phyloP scores from a whole-genome alignment of 2,888 invertebrate genomes.

The Myopa tessellatipennis region DNA sequence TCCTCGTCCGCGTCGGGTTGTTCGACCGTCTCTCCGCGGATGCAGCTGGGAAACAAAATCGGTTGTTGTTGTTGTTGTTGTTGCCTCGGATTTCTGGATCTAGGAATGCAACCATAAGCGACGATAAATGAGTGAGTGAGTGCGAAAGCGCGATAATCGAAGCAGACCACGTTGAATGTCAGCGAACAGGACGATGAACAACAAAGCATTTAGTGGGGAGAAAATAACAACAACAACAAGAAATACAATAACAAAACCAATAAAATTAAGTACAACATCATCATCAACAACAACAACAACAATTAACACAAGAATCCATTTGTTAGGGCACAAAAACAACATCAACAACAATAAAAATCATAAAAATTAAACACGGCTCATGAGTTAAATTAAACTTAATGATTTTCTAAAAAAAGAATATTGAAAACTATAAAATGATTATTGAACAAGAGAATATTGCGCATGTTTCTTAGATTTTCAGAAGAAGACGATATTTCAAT shows the following conservation, averaged over 20 bases:
- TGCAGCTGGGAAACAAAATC: neutral
- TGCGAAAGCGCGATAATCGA: neutral
- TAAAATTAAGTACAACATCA: neutral
- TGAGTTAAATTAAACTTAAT: too few species aligned
- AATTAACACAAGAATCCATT: neutral
- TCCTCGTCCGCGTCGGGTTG: too few species aligned
- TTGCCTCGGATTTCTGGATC: neutral
- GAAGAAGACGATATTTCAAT: too few species aligned
- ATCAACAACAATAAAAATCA: neutral
- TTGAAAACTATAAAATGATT: too few species aligned
- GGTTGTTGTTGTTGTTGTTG: conserved; percentile 1
- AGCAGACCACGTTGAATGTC: conserved; percentile 14
- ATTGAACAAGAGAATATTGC: too few species aligned
- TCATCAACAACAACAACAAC: too few species aligned
- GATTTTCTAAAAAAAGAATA: too few species aligned
- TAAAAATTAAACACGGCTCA: neutral
- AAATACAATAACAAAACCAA: neutral
- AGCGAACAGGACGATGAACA: neutral
- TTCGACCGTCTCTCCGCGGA: too few species aligned
- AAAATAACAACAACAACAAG: neutral
- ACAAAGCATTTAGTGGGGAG: neutral
- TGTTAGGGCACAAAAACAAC: neutral
- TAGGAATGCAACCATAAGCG: neutral
- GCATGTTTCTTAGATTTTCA: too few species aligned
- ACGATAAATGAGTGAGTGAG: neutral